Evolutionary conservation across 1,140 invertebrate genomes (phyloP), one percentile per base, ranked within the genome.

Genomic region (Ladona fulva): DNA sequence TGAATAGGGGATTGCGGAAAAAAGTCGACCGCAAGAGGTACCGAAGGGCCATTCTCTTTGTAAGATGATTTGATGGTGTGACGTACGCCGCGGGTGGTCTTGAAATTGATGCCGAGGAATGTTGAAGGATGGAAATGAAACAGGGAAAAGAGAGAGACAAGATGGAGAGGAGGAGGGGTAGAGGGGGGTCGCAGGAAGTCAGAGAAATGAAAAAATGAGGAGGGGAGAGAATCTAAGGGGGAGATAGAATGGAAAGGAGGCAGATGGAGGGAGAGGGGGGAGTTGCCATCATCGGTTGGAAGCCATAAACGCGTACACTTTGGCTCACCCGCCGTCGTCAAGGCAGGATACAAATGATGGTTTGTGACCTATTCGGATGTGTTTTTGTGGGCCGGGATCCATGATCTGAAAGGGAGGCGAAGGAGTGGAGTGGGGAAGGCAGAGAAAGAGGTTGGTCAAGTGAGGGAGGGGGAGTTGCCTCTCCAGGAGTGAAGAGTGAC

Each of bases 131-230:
- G 52, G 52, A 66, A 66, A 66, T 66, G 75, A 25, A 73, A 76
- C 11, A 42, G 76, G 25, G 76, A 66, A 66, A 44, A 37, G 24
- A 66, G 42, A 75, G 83, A 75, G 78, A 83, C 82, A 82, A 84
- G 83, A 83, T 84, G 79, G 81, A 83, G 83, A 85, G 83, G 83
- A 83, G 83, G 83, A 84, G 84, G 85, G 85, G 84, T 81, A 84
- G 83, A 81, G 82, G 83, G 82, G 81, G 81, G 81, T 80, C 80
- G 83, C 83, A 83, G 85, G 84, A 83, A 85, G 85, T 86, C 85
- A 86, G 74, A 76, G 59, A 78, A 78, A 78, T 78, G 78, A 79
- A 77, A 79, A 80, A 79, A 74, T 79, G 75, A 42, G 79, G 74
- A 42, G 76, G 78, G 77, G 78, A 74, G 78, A 74, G 78, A 59